Percentiles rank a stretch among this genome's conserved stretches.
Evolutionary conservation across 2,888 invertebrate genomes (phyloP).

Genomic region (Erannis defoliaria): DNA sequence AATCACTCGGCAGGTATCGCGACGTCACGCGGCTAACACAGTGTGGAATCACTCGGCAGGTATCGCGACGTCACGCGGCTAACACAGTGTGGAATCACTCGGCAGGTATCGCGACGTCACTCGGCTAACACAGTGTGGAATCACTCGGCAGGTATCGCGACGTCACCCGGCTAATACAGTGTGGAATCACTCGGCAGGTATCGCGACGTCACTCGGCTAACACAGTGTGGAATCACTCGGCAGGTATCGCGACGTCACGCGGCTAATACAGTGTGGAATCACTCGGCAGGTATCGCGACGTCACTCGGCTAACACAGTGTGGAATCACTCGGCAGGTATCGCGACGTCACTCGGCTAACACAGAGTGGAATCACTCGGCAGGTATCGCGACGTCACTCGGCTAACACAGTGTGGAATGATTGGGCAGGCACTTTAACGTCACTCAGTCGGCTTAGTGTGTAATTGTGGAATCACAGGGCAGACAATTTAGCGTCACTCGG

Average conservation of each 20-base stretch:
- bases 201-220: not conserved
- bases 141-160: not conserved
- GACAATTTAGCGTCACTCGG: not conserved
- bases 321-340: no score
- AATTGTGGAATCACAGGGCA: no score
- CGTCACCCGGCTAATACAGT: not conserved
- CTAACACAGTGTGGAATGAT: no score
- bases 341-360: no score
- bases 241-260: not conserved
- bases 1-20: not conserved
- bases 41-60: not conserved
- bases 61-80: no score
- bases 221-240: not conserved
- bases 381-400: not conserved
- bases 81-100: not conserved
- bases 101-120: not conserved
- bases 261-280: not conserved
- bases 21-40: not conserved
- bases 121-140: not conserved
- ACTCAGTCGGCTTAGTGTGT: no score
- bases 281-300: not conserved
- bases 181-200: no score
- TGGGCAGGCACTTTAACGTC: no score
- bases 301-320: not conserved
- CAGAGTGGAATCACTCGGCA: no score